Base-by-base conservation (phyloP, 2,797 vertebrate genomes). In the Rhinoraja longicauda region DNA sequence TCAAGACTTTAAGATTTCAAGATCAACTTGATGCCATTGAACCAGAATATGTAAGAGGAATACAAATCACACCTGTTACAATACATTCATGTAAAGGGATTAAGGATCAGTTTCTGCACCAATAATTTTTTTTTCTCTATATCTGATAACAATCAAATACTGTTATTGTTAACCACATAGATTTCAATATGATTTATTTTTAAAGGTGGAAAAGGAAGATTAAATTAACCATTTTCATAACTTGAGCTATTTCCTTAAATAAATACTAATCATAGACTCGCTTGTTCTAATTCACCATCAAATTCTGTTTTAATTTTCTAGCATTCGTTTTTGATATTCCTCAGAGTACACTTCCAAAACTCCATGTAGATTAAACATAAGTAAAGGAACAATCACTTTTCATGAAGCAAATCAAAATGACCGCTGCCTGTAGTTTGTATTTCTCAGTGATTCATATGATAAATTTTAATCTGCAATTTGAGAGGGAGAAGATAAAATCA, bases 381-480 rank as follows among this genome's bases (percentile, higher is more conserved):
- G 90, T 92, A 70, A 92, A 73, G 26, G 70, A 92, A 36, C 36
- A 73, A 91, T 91, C 90, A 91, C 39, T 57, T 91, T 91, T 72
- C 88, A 45, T 73, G 72, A 92, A 75, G 36, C 39, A 92, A 92
- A 73, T 92, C 90, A 75, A 57, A 92, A 75, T 92, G 70, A 92
- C 39, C 39, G 75, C 90, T 53, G 70, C 4, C 39, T 24, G 21
- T 92, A 75, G 90, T 53, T 92, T 75, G 67, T 92, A n/a, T 53
- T 70, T 92, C 75, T 53, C 90, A 92, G 67, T 91, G 70, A 72
- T 53, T 91, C 67, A 70, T 59, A 88, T 36, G 39, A 45, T 45
- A 45, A 45, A 39, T 45, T 45, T 45, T 45, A 45, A 45, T 45
- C 2, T 45, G 39, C 39, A 45, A 45, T 45, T 45, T 45, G 45